These are phyloP conservation scores for Caerostris darwini DNA, from an alignment of 1,140 invertebrate species.

Conservation along the genomic window DNA sequence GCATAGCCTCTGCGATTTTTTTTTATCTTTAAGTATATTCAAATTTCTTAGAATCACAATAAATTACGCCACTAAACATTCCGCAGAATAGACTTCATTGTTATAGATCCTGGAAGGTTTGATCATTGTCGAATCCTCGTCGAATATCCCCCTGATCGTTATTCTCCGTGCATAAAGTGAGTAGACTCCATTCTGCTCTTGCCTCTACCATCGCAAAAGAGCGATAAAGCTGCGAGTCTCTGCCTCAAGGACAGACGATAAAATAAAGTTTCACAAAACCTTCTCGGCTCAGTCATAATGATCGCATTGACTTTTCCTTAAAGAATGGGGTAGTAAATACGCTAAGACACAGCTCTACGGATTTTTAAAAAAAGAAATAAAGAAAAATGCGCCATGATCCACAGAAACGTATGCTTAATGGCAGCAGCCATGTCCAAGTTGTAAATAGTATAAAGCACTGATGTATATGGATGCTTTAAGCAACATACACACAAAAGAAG, in stretches of 20 bases:
- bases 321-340: conserved; percentile 28
- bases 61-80: neutral
- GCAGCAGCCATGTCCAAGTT: conserved; percentile 60
- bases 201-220: conserved; percentile 20
- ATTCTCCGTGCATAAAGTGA: conserved; percentile 5
- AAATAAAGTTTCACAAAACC: conserved; percentile 41
- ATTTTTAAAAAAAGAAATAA: neutral
- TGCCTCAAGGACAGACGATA: conserved; percentile 36
- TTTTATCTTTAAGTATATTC: too few species aligned
- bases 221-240: conserved; percentile 31
- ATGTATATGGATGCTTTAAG: conserved; percentile 13
- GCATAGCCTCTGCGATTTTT: too few species aligned
- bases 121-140: conserved; percentile 6
- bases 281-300: conserved; percentile 39
- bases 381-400: conserved; percentile 40
- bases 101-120: neutral
- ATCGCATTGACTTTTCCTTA: conserved; percentile 43
- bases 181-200: neutral
- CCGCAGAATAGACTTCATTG: neutral
- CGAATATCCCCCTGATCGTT: conserved; percentile 2
- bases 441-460: neutral
- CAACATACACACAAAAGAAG: too few species aligned
- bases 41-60: neutral
- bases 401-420: conserved; percentile 67
- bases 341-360: conserved; percentile 41